phyloP scores from a whole-genome alignment of 2,113 vertebrate genomes.

The Polypterus bichir region DNA sequence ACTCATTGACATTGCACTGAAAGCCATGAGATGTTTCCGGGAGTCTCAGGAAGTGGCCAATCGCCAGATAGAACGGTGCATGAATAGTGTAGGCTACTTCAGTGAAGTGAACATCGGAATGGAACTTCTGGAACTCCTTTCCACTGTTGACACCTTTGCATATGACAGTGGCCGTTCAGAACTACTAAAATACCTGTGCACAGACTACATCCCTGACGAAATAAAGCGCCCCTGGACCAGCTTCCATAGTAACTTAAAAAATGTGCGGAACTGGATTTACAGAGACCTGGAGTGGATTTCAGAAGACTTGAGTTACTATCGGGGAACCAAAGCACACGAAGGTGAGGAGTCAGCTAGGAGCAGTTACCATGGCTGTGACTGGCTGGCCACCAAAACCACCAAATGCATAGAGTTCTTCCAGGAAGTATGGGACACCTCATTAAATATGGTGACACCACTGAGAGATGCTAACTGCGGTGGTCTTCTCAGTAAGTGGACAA shows the following conservation, averaged over 20 bases:
- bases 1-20: constrained; percentile 47
- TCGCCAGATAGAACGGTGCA: constrained; percentile 31
- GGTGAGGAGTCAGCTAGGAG: constrained; percentile 27
- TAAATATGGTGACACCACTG: background rate
- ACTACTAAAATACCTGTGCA: constrained; percentile 50
- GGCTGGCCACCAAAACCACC: constrained; percentile 42
- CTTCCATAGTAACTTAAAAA: constrained; percentile 48
- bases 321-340: constrained; percentile 45
- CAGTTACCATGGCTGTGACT: constrained; percentile 41
- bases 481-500: constrained; percentile 41
- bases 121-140: constrained; percentile 48
- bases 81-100: constrained; percentile 50
- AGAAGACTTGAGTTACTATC: constrained; percentile 63
- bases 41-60: constrained; percentile 44
- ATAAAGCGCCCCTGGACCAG: constrained; percentile 39
- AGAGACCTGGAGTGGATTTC: constrained; percentile 61
- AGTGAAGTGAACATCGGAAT: constrained; percentile 57
- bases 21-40: constrained; percentile 59
- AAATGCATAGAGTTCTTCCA: constrained; percentile 50
- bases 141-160: constrained; percentile 39
- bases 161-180: constrained; percentile 29
- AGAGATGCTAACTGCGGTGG: constrained; percentile 19
- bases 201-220: constrained; percentile 48
- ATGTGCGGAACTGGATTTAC: constrained; percentile 40
- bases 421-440: constrained; percentile 6